Evolutionary conservation across 2,888 invertebrate genomes (phyloP).

Genomic region (Drosophila algonquin): DNA sequence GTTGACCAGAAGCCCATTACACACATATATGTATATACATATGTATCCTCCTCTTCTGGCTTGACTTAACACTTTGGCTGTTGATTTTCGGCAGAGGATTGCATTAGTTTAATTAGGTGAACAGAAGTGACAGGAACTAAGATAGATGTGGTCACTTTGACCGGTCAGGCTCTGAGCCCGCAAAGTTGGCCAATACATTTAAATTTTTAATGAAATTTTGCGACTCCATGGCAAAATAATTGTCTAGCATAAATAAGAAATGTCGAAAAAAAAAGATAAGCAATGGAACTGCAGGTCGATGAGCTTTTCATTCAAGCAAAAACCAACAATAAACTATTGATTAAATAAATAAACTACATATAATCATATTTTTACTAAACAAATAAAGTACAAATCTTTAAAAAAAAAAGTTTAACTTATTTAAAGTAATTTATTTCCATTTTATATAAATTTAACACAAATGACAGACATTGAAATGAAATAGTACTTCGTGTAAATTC

Average conservation of each 20-base stretch:
- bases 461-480: no score
- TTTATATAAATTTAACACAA: no score
- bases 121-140: constrained; percentile 27
- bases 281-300: not conserved
- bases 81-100: constrained; percentile 24
- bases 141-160: constrained; percentile 28
- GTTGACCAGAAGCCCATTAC: constrained; percentile 21
- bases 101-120: constrained; percentile 55
- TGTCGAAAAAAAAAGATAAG: not conserved
- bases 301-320: not conserved
- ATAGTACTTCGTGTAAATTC: no score
- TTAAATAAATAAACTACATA: no score
- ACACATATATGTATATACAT: constrained; percentile 30
- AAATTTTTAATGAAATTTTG: constrained; percentile 15
- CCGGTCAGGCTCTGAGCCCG: constrained; percentile 10
- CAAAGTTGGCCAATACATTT: constrained; percentile 8
- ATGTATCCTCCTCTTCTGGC: constrained; percentile 5
- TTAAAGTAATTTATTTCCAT: not conserved
- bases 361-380: no score
- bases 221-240: constrained; percentile 8
- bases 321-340: not conserved
- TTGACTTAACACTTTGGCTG: constrained; percentile 26
- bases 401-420: not conserved
- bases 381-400: no score
- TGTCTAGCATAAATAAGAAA: not conserved